Evolutionary conservation across 2,888 invertebrate genomes (phyloP).

Genomic region (Rosalia funebris): DNA sequence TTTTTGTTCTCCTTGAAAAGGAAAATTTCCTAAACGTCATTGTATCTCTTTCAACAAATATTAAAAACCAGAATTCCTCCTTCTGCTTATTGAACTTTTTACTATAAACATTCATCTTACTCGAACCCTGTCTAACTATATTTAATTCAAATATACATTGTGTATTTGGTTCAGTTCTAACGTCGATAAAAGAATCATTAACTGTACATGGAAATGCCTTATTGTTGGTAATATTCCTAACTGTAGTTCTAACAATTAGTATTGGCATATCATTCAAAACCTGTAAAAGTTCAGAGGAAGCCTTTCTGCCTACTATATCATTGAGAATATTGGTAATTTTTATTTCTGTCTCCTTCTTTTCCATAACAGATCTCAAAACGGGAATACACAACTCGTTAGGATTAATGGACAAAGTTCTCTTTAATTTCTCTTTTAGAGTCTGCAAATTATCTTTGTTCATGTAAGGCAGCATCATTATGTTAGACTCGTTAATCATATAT

Average conservation of each 20-base stretch:
- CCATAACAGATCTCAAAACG: slow-evolving; percentile 28
- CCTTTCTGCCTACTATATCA: slow-evolving; percentile 37
- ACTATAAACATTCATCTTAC: slow-evolving; percentile 72
- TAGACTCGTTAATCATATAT: slow-evolving; percentile 82
- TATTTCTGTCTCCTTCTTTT: slow-evolving; percentile 31
- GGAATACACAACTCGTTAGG: slow-evolving; percentile 27
- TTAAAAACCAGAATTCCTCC: slow-evolving; percentile 95
- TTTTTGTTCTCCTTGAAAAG: slow-evolving; percentile 60
- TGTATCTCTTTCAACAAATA: slow-evolving; percentile 76
- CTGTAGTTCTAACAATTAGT: slow-evolving; percentile 50
- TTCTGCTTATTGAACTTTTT: slow-evolving; percentile 92
- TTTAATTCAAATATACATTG: slow-evolving; percentile 54
- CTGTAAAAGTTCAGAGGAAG: slow-evolving; percentile 51
- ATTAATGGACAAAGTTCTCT: slow-evolving; percentile 18
- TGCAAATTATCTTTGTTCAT: slow-evolving; percentile 74
- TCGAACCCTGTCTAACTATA: slow-evolving; percentile 52
- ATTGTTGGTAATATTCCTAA: slow-evolving; percentile 40
- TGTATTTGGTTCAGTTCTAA: slow-evolving; percentile 24
- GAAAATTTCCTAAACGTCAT: slow-evolving; percentile 88
- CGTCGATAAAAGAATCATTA: slow-evolving; percentile 24
- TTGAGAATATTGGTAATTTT: slow-evolving; percentile 48
- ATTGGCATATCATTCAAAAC: slow-evolving; percentile 56
- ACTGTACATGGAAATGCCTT: slow-evolving; percentile 24
- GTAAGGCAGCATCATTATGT: slow-evolving; percentile 81
- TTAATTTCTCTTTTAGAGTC: slow-evolving; percentile 67